Percentiles rank a stretch among this genome's conserved stretches.
These are phyloP conservation scores for Calonectris borealis DNA, from an alignment of 2,113 vertebrate genomes.

Conservation along the genomic window DNA sequence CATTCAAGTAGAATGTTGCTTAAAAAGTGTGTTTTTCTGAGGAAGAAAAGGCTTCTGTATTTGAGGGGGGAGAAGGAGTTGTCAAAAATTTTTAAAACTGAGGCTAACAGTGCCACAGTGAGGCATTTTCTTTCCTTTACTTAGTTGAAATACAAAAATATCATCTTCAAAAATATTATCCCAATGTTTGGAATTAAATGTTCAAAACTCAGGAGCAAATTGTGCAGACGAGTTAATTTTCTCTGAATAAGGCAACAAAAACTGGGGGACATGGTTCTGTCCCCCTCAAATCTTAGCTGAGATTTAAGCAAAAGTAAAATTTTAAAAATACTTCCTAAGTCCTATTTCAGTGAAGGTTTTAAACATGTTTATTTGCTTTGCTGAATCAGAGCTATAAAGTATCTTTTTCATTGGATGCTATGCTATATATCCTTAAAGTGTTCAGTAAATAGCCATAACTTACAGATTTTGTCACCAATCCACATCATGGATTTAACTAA, in stretches of 20 bases:
- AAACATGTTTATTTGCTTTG: not conserved
- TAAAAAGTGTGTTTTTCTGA: not conserved
- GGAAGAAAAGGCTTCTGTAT: not conserved
- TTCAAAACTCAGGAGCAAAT: not conserved
- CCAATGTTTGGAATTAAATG: not conserved
- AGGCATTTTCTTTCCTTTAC: not conserved
- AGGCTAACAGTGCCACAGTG: not conserved
- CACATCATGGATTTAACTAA: not conserved
- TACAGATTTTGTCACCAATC: not conserved
- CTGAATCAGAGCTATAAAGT: not conserved
- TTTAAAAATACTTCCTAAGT: not conserved
- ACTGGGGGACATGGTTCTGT: not conserved
- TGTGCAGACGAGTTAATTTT: not conserved
- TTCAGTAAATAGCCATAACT: not conserved
- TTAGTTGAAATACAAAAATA: not conserved
- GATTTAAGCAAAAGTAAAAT: not conserved
- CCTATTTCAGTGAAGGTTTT: not conserved
- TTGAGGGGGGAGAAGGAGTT: accelerated
- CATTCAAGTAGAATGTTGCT: not conserved
- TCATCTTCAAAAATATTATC: not conserved
- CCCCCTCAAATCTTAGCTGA: not conserved
- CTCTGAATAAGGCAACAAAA: not conserved
- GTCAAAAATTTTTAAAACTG: not conserved
- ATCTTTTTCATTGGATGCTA: not conserved
- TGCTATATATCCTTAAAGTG: not conserved